Percentiles rank a stretch among this genome's conserved stretches.
Conservation (phyloP, 1,140 invertebrate species). For the Periplaneta americana region DNA sequence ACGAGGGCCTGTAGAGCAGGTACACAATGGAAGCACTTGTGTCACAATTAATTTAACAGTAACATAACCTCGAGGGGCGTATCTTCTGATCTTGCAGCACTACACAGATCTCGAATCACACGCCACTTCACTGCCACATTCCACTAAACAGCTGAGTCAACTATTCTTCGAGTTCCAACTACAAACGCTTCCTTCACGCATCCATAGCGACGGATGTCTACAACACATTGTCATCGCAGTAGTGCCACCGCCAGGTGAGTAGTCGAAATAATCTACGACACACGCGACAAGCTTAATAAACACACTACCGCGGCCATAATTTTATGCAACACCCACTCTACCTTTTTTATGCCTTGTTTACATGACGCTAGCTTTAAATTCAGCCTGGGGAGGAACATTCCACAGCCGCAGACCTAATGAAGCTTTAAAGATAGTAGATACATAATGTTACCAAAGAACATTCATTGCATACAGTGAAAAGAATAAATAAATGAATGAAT, state of each 20-base stretch:
- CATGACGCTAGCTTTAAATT: no score
- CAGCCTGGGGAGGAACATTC: no score
- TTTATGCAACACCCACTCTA: background rate
- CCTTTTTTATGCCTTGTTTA: no score
- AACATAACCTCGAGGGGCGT: background rate
- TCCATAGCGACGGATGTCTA: background rate
- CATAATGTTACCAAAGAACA: no score
- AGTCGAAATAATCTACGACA: background rate
- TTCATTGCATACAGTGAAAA: no score
- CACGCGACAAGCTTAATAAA: background rate
- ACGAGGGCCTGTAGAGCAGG: no score
- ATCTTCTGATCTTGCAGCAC: background rate
- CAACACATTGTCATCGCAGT: background rate
- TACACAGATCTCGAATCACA: no score
- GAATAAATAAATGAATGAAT: no score
- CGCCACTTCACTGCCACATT: background rate
- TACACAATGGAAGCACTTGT: background rate
- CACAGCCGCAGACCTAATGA: no score
- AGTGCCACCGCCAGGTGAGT: background rate
- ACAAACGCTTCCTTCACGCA: background rate
- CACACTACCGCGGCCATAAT: background rate
- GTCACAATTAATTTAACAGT: background rate
- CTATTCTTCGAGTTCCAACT: background rate
- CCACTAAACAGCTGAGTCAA: background rate
- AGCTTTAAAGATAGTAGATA: no score